Base-by-base conservation (phyloP, 2,797 vertebrate genomes). In the Hyperoplus lanceolatus region DNA sequence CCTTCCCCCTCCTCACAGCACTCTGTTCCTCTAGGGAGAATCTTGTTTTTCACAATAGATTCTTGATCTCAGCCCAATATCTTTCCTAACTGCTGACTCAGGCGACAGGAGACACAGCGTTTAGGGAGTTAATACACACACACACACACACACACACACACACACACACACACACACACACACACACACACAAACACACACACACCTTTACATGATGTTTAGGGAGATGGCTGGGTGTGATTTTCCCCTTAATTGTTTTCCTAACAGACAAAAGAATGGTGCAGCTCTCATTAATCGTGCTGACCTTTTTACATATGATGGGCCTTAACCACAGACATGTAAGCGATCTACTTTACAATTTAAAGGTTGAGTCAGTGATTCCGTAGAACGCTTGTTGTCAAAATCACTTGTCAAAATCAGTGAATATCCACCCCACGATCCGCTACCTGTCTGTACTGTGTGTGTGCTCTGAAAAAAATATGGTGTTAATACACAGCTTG, bases 211-310 rank as follows among this genome's bases (percentile, higher is more conserved):
- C 29, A 29, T 29, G 29, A 29, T 29, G 29, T 3, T 29, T 29
- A 29, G 86, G 77, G 80, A 83, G 45, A 70, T 13, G 3, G 50
- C 7, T 6, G 43, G 50, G 8, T 6, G 43, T 51, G 65, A 87
- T 72, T 88, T 66, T 66, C 46, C 63, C 15, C 69, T 80, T 94
- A 89, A 93, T 93, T 94, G 85, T 93, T 93, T 90, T 84, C 74
- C 85, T 85, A 88, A 87, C 82, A 73, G 86, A 81, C 80, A 64
- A 59, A 75, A 68, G 77, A 87, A 82, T 77, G 81, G 69, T 41
- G 77, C 62, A 45, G 73, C 75, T 81, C 48, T 15, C 4, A 45
- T 80, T 89, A 86, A 83, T 72, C 50, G 63, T 8, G 54, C 62
- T 78, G 81, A 82, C 72, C 68, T 89, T 84, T 29, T 61, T 29